phyloP scores from a whole-genome alignment of 2,888 invertebrate genomes.

The Drosophila quasianomalipes region DNA sequence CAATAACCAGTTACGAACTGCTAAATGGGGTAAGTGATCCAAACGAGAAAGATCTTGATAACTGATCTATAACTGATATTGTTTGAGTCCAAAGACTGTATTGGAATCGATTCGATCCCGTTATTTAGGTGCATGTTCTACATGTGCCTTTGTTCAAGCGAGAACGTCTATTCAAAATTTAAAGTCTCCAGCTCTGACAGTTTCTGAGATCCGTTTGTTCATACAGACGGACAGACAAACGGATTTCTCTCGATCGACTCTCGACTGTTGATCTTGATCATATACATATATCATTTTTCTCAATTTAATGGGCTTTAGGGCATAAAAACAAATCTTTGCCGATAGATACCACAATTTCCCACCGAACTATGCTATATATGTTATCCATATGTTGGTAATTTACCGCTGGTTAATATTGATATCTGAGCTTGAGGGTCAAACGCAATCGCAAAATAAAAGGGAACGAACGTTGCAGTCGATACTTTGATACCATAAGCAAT shows the following conservation, averaged over 20 bases:
- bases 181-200: background rate
- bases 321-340: no score
- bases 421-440: background rate
- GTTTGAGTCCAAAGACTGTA: background rate
- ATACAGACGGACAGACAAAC: background rate
- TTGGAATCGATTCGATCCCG: background rate
- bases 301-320: no score
- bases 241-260: no score
- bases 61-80: background rate
- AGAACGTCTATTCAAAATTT: background rate
- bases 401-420: background rate
- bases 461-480: no score
- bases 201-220: background rate
- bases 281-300: no score
- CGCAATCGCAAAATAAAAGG: background rate
- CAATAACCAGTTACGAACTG: constrained; percentile 14
- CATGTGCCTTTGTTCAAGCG: background rate
- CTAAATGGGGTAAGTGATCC: constrained; percentile 37
- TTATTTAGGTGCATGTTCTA: background rate
- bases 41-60: background rate
- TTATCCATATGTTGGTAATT: no score
- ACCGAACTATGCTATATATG: no score
- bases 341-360: no score
- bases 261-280: no score
- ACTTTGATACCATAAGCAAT: no score